Evolutionary conservation across 23 tunicate species (phyloP).

Genomic region (Trididemnum nubilum): DNA sequence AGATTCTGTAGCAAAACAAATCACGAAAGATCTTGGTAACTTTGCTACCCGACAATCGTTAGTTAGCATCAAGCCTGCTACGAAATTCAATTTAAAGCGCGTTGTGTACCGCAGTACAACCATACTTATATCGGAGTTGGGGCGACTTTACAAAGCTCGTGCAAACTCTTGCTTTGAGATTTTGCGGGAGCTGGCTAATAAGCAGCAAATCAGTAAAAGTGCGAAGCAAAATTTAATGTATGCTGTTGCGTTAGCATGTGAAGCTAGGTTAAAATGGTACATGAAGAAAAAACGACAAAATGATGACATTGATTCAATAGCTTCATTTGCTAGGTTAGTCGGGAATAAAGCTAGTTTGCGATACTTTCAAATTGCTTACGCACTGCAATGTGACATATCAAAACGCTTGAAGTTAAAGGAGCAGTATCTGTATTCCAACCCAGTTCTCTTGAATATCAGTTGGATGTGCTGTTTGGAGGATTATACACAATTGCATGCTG

Average conservation of each 20-base stretch:
- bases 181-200: neutral
- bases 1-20: neutral
- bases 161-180: constrained; percentile 8
- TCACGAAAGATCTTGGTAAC: neutral
- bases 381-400: constrained; percentile 13
- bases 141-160: neutral
- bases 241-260: constrained; percentile 19
- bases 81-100: neutral
- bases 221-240: constrained; percentile 4
- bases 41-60: neutral
- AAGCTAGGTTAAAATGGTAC: neutral
- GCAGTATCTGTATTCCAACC: no score
- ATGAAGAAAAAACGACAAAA: constrained; percentile 2
- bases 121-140: neutral
- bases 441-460: no score
- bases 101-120: neutral
- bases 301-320: neutral
- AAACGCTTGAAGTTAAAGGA: no score
- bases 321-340: neutral
- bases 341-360: neutral
- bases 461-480: no score
- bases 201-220: neutral
- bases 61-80: no score
- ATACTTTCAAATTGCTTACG: constrained; percentile 13
- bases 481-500: no score